Evolutionary conservation across 1,140 invertebrate genomes (phyloP).

Genomic region (Drosophila truncata): DNA sequence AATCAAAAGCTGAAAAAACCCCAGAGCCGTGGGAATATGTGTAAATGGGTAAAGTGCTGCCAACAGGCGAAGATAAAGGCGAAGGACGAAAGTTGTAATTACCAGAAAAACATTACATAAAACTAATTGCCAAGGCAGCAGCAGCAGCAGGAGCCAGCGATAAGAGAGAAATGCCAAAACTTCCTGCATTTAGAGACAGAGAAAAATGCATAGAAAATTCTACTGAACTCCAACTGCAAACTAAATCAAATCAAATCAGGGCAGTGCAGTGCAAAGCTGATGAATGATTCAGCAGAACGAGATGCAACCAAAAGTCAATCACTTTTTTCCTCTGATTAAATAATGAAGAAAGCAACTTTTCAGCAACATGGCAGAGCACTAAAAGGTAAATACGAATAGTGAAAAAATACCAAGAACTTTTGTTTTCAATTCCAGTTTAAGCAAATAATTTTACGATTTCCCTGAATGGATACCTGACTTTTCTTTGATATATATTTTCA

Average conservation of each 20-base stretch:
- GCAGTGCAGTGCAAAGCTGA: conserved; percentile 42
- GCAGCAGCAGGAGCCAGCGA: background rate
- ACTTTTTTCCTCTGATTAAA: conserved; percentile 14
- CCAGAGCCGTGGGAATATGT: conserved; percentile 26
- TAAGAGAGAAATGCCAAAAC: conserved; percentile 17
- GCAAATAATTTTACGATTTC: background rate
- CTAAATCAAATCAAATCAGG: conserved; percentile 45
- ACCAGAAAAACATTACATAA: conserved; percentile 45
- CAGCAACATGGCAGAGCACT: background rate
- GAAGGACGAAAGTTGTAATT: conserved; percentile 56
- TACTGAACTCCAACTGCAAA: background rate
- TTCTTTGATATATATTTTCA: background rate
- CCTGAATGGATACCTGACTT: background rate
- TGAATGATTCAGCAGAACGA: conserved; percentile 42
- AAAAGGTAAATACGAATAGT: background rate
- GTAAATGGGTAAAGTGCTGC: conserved; percentile 42
- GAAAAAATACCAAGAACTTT: background rate
- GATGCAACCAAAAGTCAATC: conserved; percentile 21
- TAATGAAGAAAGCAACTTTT: conserved; percentile 11
- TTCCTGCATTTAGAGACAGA: background rate
- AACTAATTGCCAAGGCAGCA: conserved; percentile 42
- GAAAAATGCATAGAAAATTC: background rate
- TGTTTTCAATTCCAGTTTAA: background rate
- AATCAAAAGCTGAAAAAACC: conserved; percentile 11
- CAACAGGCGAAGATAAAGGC: conserved; percentile 38